Evolutionary conservation across 2,797 vertebrate species (phyloP).

Genomic region (Notoglanidium macrostoma): DNA sequence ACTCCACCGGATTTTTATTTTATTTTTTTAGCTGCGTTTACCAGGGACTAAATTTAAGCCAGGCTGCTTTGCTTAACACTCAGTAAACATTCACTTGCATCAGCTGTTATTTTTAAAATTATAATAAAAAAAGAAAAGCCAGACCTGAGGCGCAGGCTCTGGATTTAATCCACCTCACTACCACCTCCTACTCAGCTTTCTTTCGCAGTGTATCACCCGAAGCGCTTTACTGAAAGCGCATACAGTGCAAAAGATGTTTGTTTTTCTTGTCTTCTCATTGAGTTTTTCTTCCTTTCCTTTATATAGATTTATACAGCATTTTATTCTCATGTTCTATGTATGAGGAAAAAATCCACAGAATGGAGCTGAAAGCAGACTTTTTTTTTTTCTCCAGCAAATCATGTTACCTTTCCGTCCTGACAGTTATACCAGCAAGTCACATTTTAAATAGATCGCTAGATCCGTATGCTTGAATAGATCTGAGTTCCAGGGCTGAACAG

Average conservation of each 20-base stretch:
- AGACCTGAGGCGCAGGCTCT: slow-evolving; percentile 47
- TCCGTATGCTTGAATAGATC: neutral
- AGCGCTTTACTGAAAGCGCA: slow-evolving; percentile 46
- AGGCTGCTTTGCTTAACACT: slow-evolving; percentile 43
- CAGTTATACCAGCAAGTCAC: neutral
- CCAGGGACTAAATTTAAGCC: slow-evolving; percentile 6
- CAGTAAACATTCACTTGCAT: slow-evolving; percentile 42
- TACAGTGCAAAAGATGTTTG: slow-evolving; percentile 26
- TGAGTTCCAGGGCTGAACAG: neutral
- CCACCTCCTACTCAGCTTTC: slow-evolving; percentile 52
- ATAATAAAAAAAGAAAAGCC: slow-evolving; percentile 26
- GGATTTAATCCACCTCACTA: slow-evolving; percentile 53
- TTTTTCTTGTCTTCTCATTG: neutral
- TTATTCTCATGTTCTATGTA: neutral
- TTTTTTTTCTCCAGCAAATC: too few relatives aligned
- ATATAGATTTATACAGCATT: neutral
- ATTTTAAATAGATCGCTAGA: neutral
- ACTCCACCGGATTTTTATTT: neutral
- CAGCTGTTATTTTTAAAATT: slow-evolving; percentile 32
- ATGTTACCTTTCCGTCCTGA: neutral
- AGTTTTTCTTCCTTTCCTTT: neutral
- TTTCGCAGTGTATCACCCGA: slow-evolving; percentile 20
- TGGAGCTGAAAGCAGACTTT: neutral
- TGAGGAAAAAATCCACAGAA: neutral
- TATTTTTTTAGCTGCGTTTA: neutral